Evolutionary conservation across 2,888 invertebrate genomes (phyloP).

Genomic region (Heterodera filipjevi): DNA sequence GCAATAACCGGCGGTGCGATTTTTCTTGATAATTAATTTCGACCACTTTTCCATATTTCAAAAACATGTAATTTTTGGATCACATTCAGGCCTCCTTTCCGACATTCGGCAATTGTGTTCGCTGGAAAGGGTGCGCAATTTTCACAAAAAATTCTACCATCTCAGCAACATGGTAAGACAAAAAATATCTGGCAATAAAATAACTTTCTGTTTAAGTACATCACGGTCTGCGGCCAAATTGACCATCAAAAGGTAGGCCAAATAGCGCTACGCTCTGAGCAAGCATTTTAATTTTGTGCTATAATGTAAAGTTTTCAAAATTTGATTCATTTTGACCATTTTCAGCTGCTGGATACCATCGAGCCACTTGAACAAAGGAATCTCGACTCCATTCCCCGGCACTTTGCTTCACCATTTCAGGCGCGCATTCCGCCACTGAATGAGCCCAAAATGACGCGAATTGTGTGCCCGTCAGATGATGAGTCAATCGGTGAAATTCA

Average conservation of each 20-base stretch:
- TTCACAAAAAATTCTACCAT: conserved; percentile 83
- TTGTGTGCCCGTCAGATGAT: conserved; percentile 59
- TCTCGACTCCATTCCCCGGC: conserved; percentile 40
- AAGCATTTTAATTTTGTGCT: no score
- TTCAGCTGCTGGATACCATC: conserved; percentile 30
- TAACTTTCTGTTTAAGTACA: not conserved
- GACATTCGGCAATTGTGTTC: conserved; percentile 81
- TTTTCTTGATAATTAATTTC: not conserved
- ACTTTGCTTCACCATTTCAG: conserved; percentile 55
- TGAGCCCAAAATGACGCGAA: conserved; percentile 40
- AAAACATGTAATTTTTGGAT: no score
- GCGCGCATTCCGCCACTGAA: conserved; percentile 39
- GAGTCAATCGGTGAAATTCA: conserved; percentile 33
- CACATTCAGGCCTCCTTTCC: conserved; percentile 76
- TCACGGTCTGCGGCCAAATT: conserved; percentile 34
- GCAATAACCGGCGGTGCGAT: conserved; percentile 78
- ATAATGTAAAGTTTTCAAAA: not conserved
- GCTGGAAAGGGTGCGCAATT: conserved; percentile 80
- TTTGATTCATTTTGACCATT: not conserved
- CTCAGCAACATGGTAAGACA: conserved; percentile 79
- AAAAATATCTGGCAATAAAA: not conserved
- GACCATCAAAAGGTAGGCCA: conserved; percentile 32
- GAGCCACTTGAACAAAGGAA: conserved; percentile 41
- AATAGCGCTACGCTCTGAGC: not conserved
- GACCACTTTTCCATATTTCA: no score